Evolutionary conservation across 2,797 vertebrate species (phyloP).

Genomic region (Paramormyrops hopkinsi): DNA sequence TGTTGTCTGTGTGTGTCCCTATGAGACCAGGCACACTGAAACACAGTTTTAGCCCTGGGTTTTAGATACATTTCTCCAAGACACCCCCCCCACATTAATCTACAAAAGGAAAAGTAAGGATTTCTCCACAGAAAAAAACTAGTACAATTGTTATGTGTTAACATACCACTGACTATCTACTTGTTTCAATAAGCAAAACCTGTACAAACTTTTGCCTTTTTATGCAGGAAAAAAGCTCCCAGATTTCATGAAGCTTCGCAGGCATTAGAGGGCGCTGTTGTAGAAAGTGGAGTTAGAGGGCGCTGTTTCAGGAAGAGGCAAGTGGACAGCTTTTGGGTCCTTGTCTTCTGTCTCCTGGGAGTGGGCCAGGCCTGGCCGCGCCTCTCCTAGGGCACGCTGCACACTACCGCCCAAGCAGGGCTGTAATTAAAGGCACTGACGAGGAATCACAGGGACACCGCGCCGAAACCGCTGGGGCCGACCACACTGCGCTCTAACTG

Average conservation of each 20-base stretch:
- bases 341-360: background rate
- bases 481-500: constrained; percentile 40
- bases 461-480: constrained; percentile 53
- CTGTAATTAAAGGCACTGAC: constrained; percentile 30
- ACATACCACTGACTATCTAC: background rate
- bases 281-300: background rate
- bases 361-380: background rate
- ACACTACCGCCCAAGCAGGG: background rate
- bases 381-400: background rate
- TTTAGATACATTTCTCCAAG: constrained; percentile 9
- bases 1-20: background rate
- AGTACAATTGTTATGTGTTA: background rate
- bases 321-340: background rate
- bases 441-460: constrained; percentile 70
- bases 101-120: constrained; percentile 36
- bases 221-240: background rate
- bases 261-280: background rate
- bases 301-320: background rate
- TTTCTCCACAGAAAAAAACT: background rate
- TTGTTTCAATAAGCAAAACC: background rate
- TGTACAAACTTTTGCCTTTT: background rate
- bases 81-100: constrained; percentile 37
- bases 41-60: background rate
- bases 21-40: background rate
- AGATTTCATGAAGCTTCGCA: background rate